A percentile compares a stretch with the other conserved stretches of the same genome.
Conservation (phyloP, 2,888 invertebrate genomes). For the Micropterix aruncella region DNA sequence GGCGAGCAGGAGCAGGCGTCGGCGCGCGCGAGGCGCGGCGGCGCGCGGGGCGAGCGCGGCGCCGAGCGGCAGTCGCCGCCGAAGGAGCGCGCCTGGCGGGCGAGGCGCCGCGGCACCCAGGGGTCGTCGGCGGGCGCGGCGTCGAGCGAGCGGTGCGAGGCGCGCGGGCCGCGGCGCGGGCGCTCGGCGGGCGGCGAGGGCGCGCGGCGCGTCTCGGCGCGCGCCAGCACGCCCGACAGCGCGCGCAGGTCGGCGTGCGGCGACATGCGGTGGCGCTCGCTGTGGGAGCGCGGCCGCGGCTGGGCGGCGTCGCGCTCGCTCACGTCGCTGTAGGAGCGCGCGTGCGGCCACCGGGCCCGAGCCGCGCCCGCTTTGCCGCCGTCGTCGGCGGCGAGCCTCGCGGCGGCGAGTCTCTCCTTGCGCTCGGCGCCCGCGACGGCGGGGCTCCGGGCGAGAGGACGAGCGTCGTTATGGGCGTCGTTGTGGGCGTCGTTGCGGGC, state of each 20-base stretch:
- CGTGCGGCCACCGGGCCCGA: slow-evolving; percentile 28
- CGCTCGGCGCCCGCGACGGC: slow-evolving; percentile 11
- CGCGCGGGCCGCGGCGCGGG: slow-evolving; percentile 15
- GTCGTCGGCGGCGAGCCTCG: slow-evolving; percentile 16
- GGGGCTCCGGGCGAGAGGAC: slow-evolving; percentile 5
- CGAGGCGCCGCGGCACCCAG: slow-evolving; percentile 15
- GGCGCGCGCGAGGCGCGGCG: slow-evolving; percentile 23
- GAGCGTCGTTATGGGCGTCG: slow-evolving; percentile 16
- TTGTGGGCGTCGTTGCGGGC: slow-evolving; percentile 29
- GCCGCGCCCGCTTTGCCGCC: slow-evolving; percentile 16
- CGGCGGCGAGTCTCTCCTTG: not conserved
- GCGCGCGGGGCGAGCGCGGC: slow-evolving; percentile 21
- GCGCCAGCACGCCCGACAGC: slow-evolving; percentile 14
- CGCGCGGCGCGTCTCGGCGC: slow-evolving; percentile 6
- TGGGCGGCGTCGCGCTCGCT: slow-evolving; percentile 23
- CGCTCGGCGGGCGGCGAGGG: slow-evolving; percentile 7
- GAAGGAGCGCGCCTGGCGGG: slow-evolving; percentile 10
- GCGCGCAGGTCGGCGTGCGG: slow-evolving; percentile 13
- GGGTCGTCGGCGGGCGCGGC: slow-evolving; percentile 13
- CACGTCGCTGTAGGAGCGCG: slow-evolving; percentile 34
- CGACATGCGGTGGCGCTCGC: slow-evolving; percentile 26
- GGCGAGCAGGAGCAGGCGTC: slow-evolving; percentile 19
- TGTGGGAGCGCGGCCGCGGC: slow-evolving; percentile 28
- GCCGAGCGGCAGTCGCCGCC: slow-evolving; percentile 15
- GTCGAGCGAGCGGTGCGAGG: slow-evolving; percentile 16